Base-by-base conservation (phyloP, 2,797 vertebrate genomes). In the Ambastaia sidthimunki region DNA sequence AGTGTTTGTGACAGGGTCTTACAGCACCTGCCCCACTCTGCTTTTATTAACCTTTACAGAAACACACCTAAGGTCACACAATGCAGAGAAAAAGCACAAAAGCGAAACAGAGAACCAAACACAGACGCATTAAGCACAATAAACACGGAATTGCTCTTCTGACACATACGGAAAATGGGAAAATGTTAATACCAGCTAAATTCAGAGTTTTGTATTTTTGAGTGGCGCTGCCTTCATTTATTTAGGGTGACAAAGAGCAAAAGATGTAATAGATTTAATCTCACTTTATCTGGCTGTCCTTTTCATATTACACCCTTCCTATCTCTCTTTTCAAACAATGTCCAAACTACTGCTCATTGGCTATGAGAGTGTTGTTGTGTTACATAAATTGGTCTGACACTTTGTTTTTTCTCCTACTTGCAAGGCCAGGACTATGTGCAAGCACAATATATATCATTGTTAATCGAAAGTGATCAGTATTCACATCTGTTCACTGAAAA, bases 11-110 rank as follows among this genome's bases (percentile, higher is more conserved):
- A 52, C 28, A 41, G 18, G 59, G 28, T 44, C 41, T 31, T 62
- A 7, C 18, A 54, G n/a, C 4, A 34, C 23, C 16, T 70, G 57
- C 18, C 13, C 28, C 34, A 7, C 62, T 54, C 66, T 25, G 48
- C 62, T 80, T 84, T 54, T 31, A 76, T 80, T 76, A 80, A 74
- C 71, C 77, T 74, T 71, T 67, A 11, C 31, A 65, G 19, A 37
- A 55, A 47, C 10, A 7, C 65, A 57, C 13, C 25, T 77, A 31
- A 21, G 44, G 57, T 74, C 47, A 78, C n/a, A 34, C 16, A 47
- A 66, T 3, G n/a, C 28, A 57, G 37, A 81, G 19, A 57, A 23
- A 54, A 41, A 19, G n/a, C 21, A 13, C 48, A 16, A 55, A 4
- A 11, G 34, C 60, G 11, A 23, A 21, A 9, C n/a, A 21, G 34